These are phyloP conservation scores for Epinotia nisella DNA, from an alignment of 2,888 invertebrate species.

Conservation along the genomic window DNA sequence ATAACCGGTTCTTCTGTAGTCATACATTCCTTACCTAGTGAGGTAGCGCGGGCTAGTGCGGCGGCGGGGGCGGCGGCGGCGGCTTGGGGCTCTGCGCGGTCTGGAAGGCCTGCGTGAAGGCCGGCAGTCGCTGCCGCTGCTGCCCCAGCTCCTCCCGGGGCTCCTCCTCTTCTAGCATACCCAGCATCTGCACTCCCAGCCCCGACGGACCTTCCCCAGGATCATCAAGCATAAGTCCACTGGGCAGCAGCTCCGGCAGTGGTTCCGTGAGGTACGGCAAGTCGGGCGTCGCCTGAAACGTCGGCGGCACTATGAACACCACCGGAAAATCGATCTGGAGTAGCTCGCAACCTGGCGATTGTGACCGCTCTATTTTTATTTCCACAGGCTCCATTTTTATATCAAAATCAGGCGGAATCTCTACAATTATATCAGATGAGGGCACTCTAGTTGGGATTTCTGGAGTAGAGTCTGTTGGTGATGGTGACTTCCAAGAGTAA, in stretches of 20 bases:
- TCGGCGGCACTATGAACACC: conserved; percentile 72
- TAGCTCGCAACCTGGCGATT: conserved; percentile 65
- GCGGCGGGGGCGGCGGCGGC: conserved; percentile 77
- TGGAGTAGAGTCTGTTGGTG: conserved; percentile 63
- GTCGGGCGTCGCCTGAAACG: conserved; percentile 66
- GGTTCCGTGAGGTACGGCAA: conserved; percentile 53
- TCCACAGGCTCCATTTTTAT: conserved; percentile 74
- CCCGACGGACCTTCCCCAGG: conserved; percentile 79
- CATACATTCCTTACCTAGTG: conserved; percentile 78
- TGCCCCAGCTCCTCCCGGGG: conserved; percentile 65
- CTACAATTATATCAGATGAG: conserved; percentile 74
- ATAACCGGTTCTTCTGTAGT: conserved; percentile 63
- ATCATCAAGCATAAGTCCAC: conserved; percentile 63
- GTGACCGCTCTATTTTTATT: conserved; percentile 65
- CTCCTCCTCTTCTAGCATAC: conserved; percentile 66
- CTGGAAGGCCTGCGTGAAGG: conserved; percentile 81
- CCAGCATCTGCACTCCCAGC: conserved; percentile 72
- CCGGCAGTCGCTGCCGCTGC: conserved; percentile 74
- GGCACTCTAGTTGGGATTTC: conserved; percentile 70
- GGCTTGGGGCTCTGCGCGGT: conserved; percentile 76
- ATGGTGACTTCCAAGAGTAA: conserved; percentile 69
- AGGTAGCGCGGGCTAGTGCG: conserved; percentile 82
- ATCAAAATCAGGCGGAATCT: conserved; percentile 67
- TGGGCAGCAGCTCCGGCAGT: conserved; percentile 60
- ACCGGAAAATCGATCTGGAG: conserved; percentile 69